Evolutionary conservation across 2,797 vertebrate genomes (phyloP), one percentile per base, ranked within the genome.

Genomic region (Catostomus latipinnis): DNA sequence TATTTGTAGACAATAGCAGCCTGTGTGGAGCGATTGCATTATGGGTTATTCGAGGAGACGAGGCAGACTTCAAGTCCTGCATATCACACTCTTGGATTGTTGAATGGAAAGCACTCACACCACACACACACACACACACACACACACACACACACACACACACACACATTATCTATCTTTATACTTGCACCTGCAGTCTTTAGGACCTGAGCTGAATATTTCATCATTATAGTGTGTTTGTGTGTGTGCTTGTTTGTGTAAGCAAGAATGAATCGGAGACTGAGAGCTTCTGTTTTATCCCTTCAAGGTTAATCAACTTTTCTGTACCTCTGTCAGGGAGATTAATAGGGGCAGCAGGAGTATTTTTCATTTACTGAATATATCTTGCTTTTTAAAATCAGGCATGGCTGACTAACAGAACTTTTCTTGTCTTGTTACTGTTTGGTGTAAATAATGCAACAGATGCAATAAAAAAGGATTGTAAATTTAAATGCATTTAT

Each of bases 161-260:
- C 71, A 52, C 67, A 34, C 53, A 18, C 9, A 14, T 54, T 50
- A 14, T 81, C 81, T 77, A 62, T 61, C 66, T 71, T 45, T 10
- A 16, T 54, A 45, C 78, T 82, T 76, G 61, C 82, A 82, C 66
- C 82, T 81, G 85, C 85, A 82, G 77, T 80, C 77, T 72, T 60
- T n/a, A 3, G 85, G 85, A 78, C 48, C 74, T 70, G 78, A 75
- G 71, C 74, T 69, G 56, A 56, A 52, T 81, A 78, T 76, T 72
- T 83, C 83, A 83, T 74, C 74, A 57, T 70, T 66, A 43, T 53
- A 34, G 63, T 13, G 43, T 12, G 34, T 43, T 63, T 46, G 53
- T 65, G 75, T 68, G 34, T 53, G 50, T 71, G 6, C 46, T 43
- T 57, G 56, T 16, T 48, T 70, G 43, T 53, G 6, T 16, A 53